Conservation (phyloP, 2,113 vertebrate species). For the Eubucco bourcierii region DNA sequence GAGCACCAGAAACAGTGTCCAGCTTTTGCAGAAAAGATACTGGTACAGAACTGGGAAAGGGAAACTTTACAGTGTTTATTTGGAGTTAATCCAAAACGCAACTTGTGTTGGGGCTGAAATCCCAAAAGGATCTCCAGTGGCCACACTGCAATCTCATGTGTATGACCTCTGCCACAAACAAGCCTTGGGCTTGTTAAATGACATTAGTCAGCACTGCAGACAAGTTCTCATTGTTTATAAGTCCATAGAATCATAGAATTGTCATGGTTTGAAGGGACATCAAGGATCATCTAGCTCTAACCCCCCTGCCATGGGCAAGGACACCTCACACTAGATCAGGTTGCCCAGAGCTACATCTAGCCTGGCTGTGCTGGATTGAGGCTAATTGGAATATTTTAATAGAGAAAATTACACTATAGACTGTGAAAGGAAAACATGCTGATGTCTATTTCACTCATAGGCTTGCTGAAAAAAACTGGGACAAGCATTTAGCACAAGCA, state of each 20-base stretch:
- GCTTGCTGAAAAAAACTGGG: too few relatives aligned
- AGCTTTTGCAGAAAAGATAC: conserved; percentile 65
- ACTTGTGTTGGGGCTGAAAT: background rate
- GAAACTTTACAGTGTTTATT: background rate
- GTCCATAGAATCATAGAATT: background rate
- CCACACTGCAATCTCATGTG: background rate
- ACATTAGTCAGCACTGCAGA: background rate
- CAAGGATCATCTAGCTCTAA: too few relatives aligned
- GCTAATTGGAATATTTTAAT: too few relatives aligned
- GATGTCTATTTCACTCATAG: too few relatives aligned
- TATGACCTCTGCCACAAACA: background rate
- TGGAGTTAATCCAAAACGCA: background rate
- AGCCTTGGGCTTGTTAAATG: background rate
- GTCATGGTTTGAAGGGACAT: too few relatives aligned
- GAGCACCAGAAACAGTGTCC: conserved; percentile 70
- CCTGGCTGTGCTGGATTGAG: too few relatives aligned
- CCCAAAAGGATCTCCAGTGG: background rate
- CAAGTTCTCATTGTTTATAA: background rate
- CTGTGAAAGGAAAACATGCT: too few relatives aligned
- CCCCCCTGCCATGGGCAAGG: too few relatives aligned
- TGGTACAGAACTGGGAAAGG: conserved; percentile 32
- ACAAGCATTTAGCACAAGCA: too few relatives aligned
- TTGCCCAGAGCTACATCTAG: too few relatives aligned
- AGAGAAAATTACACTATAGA: too few relatives aligned
- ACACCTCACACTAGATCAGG: too few relatives aligned